Conservation (phyloP, 1,140 invertebrate species). For the Calliphora vicina region DNA sequence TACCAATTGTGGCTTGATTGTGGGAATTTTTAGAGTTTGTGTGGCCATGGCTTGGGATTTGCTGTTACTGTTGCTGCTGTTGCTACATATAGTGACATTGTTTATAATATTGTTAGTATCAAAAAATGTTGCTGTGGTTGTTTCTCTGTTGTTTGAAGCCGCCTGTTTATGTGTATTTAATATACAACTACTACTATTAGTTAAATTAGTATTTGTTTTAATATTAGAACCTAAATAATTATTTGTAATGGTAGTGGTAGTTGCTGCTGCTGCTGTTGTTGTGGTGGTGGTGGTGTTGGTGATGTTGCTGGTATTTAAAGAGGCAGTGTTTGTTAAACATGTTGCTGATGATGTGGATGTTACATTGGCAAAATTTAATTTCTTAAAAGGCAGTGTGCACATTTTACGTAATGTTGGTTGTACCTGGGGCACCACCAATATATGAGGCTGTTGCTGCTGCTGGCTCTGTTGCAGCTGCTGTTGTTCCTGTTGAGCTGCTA, state of each 20-base stretch:
- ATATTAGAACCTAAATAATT: conserved; percentile 30
- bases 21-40: neutral
- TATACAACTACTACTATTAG: conserved; percentile 22
- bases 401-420: conserved; percentile 2
- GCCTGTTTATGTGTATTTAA: conserved; percentile 22
- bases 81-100: neutral
- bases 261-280: conserved; percentile 41
- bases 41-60: neutral
- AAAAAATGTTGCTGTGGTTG: conserved; percentile 45
- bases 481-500: conserved; percentile 51
- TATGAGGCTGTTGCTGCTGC: conserved; percentile 24
- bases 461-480: conserved; percentile 48
- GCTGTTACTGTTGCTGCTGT: conserved; percentile 16
- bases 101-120: neutral
- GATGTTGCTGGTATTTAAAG: conserved; percentile 33
- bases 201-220: conserved; percentile 15
- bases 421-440: conserved; percentile 14
- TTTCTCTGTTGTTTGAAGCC: conserved; percentile 17
- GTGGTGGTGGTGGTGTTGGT: conserved; percentile 48
- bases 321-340: conserved; percentile 4
- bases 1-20: conserved; percentile 6
- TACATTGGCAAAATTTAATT: conserved; percentile 37
- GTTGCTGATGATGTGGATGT: conserved; percentile 43
- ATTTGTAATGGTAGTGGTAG: conserved; percentile 33
- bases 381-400: conserved; percentile 25